Conservation (phyloP, 2,113 vertebrate species). For the Machaerirhynchus nigripectus region DNA sequence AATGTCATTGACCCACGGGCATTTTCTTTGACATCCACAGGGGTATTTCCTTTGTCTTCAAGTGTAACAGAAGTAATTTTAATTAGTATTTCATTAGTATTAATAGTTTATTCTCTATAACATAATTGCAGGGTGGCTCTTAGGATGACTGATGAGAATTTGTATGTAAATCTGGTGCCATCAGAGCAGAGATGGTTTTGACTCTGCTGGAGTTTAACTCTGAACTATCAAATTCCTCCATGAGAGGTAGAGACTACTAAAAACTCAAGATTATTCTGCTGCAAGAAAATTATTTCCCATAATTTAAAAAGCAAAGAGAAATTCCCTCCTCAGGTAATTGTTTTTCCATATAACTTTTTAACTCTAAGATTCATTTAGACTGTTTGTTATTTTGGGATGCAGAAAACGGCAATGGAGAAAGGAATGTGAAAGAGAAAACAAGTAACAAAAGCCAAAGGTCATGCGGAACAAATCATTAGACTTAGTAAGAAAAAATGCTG, state of each 20-base stretch:
- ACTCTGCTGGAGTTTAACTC: background rate
- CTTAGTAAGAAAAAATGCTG: background rate
- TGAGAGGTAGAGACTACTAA: background rate
- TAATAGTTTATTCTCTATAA: slow-evolving; percentile 1
- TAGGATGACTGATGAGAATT: slow-evolving; percentile 13
- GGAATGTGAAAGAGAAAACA: background rate
- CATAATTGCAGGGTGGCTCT: background rate
- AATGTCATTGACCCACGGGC: background rate
- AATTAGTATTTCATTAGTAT: background rate
- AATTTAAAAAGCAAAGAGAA: background rate
- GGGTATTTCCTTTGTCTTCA: background rate
- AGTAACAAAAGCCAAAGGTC: background rate
- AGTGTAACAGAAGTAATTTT: background rate
- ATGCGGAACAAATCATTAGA: background rate
- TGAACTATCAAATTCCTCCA: background rate
- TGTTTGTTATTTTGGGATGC: background rate
- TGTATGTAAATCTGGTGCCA: background rate
- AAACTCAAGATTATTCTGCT: background rate
- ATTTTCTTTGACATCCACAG: slow-evolving; percentile 22
- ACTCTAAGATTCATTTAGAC: background rate
- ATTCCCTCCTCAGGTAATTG: background rate
- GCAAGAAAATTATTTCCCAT: background rate
- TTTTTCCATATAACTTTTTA: background rate
- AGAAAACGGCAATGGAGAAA: background rate
- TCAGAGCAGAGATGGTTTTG: background rate